Evolutionary conservation across 2,113 vertebrate species (phyloP), one percentile per base, ranked within the genome.

Genomic region (Alouatta palliata): DNA sequence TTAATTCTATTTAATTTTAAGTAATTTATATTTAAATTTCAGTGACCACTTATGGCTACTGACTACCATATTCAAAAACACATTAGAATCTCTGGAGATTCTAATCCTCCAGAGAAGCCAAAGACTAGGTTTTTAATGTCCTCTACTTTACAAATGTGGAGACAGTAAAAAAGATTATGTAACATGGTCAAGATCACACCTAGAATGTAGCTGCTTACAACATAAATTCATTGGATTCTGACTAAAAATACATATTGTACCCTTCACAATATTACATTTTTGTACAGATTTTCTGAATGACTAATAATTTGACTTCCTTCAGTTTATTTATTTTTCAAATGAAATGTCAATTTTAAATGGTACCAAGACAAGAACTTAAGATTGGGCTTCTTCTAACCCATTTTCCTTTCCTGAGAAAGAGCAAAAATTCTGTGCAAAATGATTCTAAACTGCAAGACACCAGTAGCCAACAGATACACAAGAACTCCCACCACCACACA

Each of bases 111-210:
- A 58, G 37, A 71, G n/a, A 91, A 84, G 56, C 70, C n/a, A 88
- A 35, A 93, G 21, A 68, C 37, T 73, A 66, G 79, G 21, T 87
- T 87, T 92, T 92, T 37, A 89, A 54, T 73, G 85, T 11, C 11
- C 8, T 79, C 2, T 84, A 43, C 45, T 83, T 96, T 95, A 95
- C 52, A 83, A 93, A 93, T 96, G 58, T 96, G 14, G 11, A 79
- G 54, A 70, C 56, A 82, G 27, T 68, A 90, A 70, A 52, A 43
- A 82, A 58, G 27, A 27, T 89, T 81, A 77, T 85, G 43, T 30
- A 82, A 83, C 9, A 87, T 73, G 27, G 54, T 93, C 20, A 90
- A 87, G 45, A 56, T 83, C 52, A 43, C 61, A 90, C 16, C 12
- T 56, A 87, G 56, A 90, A 6, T 79, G 6, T 79, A 37, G 32